A percentile compares a stretch with the other conserved stretches of the same genome.
phyloP scores from a whole-genome alignment of 2,888 invertebrate species.

The Brassicogethes aeneus region DNA sequence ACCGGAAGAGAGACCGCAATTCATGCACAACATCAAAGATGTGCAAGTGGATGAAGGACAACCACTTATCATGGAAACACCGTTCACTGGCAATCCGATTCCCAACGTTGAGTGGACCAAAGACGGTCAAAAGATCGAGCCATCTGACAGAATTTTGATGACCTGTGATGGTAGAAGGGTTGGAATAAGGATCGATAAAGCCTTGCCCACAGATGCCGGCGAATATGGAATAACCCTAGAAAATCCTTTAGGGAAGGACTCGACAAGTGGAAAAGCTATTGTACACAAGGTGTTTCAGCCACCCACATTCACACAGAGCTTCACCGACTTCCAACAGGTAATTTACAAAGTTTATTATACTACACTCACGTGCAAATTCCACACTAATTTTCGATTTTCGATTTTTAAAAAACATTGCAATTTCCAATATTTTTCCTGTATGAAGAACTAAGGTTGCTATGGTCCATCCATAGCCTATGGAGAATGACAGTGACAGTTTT shows the following conservation, averaged over 20 bases:
- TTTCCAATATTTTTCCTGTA: no score
- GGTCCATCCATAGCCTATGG: no score
- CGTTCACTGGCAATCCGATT: slow-evolving; percentile 63
- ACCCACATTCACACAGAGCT: slow-evolving; percentile 70
- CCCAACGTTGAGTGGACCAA: slow-evolving; percentile 75
- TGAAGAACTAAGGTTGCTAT: no score
- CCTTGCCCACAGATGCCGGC: slow-evolving; percentile 65
- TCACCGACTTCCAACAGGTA: slow-evolving; percentile 59
- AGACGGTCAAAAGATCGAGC: slow-evolving; percentile 57
- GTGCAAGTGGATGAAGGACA: slow-evolving; percentile 76
- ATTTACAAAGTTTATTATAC: no score
- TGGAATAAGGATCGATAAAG: slow-evolving; percentile 63
- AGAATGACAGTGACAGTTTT: no score
- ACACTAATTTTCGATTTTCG: no score
- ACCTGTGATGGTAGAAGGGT: slow-evolving; percentile 79
- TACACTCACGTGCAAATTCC: no score
- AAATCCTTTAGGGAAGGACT: slow-evolving; percentile 70
- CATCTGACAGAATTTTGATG: slow-evolving; percentile 59
- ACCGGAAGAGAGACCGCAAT: slow-evolving; percentile 67
- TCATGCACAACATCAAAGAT: slow-evolving; percentile 67
- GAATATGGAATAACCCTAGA: slow-evolving; percentile 65
- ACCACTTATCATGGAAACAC: slow-evolving; percentile 48
- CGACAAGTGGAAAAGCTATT: slow-evolving; percentile 57
- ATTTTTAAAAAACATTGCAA: no score
- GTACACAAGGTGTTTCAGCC: slow-evolving; percentile 74